Evolutionary conservation across 2,797 vertebrate species (phyloP).

Genomic region (Paramormyrops hopkinsi): DNA sequence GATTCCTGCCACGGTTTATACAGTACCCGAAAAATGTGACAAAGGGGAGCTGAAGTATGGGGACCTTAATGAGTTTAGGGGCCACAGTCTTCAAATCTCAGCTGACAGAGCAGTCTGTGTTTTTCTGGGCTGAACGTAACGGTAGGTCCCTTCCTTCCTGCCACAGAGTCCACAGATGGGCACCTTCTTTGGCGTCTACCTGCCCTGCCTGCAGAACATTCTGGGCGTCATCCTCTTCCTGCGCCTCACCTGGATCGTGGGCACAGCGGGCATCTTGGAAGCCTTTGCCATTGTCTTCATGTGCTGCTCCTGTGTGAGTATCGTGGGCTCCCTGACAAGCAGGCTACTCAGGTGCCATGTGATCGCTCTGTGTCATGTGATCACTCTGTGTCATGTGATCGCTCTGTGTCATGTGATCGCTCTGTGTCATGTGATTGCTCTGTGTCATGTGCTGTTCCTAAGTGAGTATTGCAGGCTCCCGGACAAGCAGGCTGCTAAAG

Average conservation of each 20-base stretch:
- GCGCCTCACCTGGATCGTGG: constrained; percentile 92
- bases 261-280: constrained; percentile 82
- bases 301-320: constrained; percentile 89
- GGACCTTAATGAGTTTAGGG: neutral
- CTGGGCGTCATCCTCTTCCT: constrained; percentile 92
- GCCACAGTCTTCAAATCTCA: neutral
- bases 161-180: constrained; percentile 83
- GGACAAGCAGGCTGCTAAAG: too few species aligned
- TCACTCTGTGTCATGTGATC: too few species aligned
- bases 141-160: neutral
- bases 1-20: neutral
- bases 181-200: constrained; percentile 90
- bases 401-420: too few species aligned
- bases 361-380: neutral
- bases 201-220: constrained; percentile 95
- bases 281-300: constrained; percentile 85
- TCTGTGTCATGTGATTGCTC: too few species aligned
- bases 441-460: too few species aligned
- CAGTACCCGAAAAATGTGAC: neutral
- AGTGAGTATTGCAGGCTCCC: too few species aligned
- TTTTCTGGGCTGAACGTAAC: neutral
- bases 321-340: neutral
- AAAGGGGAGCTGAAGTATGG: neutral
- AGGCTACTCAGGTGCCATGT: neutral
- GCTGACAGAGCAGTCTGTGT: neutral